Conservation (phyloP, 2,113 vertebrate genomes). For the Tetrao urogallus region DNA sequence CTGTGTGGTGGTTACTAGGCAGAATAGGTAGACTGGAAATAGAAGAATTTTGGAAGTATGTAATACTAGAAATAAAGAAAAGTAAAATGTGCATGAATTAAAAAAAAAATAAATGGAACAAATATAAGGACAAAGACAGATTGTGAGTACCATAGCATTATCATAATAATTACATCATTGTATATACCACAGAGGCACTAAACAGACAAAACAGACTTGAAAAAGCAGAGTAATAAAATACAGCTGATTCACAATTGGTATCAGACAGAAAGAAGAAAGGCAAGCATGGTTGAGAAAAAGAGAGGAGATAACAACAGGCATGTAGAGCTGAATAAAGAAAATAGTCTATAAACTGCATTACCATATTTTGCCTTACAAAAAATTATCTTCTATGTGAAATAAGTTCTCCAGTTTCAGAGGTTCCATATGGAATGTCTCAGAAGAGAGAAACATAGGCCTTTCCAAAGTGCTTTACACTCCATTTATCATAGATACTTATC, state of each 20-base stretch:
- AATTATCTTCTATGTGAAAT: neutral
- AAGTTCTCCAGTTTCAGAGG: neutral
- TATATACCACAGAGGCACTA: neutral
- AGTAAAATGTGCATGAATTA: neutral
- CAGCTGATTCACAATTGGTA: neutral
- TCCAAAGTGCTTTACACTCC: neutral
- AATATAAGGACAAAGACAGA: neutral
- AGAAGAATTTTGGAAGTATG: neutral
- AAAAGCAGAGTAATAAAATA: neutral
- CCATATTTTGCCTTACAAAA: neutral
- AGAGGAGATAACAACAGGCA: neutral
- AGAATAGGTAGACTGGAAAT: neutral
- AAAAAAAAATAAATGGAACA: neutral
- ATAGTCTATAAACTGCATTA: neutral
- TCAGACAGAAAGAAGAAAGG: neutral
- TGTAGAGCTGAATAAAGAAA: neutral
- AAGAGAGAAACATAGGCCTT: neutral
- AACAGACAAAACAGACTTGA: neutral
- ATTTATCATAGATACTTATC: neutral
- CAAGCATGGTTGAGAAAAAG: neutral
- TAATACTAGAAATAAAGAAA: neutral
- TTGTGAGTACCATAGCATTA: neutral
- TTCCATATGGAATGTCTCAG: neutral
- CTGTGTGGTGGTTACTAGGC: neutral
- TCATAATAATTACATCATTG: conserved; percentile 27